Percentiles rank a stretch among this genome's conserved stretches.
These are phyloP conservation scores for Caenorhabditis sp. DNA, from an alignment of 2,888 invertebrate species.

Conservation along the genomic window DNA sequence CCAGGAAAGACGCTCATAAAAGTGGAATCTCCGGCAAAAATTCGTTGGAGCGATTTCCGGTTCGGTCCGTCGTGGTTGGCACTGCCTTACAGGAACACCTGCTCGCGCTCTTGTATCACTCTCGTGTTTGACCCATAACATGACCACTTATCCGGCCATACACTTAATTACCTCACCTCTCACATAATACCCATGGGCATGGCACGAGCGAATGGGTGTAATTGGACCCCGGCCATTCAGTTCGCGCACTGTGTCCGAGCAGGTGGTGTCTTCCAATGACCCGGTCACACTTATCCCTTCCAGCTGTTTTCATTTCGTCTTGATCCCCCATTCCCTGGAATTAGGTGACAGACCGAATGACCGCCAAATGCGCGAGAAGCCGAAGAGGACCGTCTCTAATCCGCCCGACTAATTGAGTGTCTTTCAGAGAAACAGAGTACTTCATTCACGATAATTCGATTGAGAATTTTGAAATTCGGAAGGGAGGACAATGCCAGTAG, in stretches of 20 bases:
- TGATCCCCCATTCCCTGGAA: slow-evolving; percentile 26
- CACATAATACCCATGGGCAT: slow-evolving; percentile 41
- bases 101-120: slow-evolving; percentile 29
- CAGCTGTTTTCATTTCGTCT: slow-evolving; percentile 59
- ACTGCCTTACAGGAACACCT: slow-evolving; percentile 41
- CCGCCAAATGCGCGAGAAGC: slow-evolving; percentile 7
- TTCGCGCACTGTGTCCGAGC: slow-evolving; percentile 47
- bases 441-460: slow-evolving; percentile 8
- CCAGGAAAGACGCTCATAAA: slow-evolving; percentile 32
- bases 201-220: slow-evolving; percentile 28
- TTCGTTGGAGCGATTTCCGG: background rate
- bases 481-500: slow-evolving; percentile 2
- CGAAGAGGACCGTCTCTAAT: slow-evolving; percentile 12
- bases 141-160: slow-evolving; percentile 35
- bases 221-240: slow-evolving; percentile 37
- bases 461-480: slow-evolving; percentile 34
- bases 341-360: slow-evolving; percentile 24
- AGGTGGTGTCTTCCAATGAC: slow-evolving; percentile 53
- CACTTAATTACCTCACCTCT: slow-evolving; percentile 42
- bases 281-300: slow-evolving; percentile 57
- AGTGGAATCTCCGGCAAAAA: background rate
- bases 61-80: slow-evolving; percentile 7
- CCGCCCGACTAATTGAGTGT: slow-evolving; percentile 33
- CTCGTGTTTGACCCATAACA: slow-evolving; percentile 51
- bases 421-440: slow-evolving; percentile 18